Percentiles rank a stretch among this genome's conserved stretches.
Conservation (phyloP, 30 jellyfish, hydroid and myxozoan species). For the Pseudorhiza aurosa region DNA sequence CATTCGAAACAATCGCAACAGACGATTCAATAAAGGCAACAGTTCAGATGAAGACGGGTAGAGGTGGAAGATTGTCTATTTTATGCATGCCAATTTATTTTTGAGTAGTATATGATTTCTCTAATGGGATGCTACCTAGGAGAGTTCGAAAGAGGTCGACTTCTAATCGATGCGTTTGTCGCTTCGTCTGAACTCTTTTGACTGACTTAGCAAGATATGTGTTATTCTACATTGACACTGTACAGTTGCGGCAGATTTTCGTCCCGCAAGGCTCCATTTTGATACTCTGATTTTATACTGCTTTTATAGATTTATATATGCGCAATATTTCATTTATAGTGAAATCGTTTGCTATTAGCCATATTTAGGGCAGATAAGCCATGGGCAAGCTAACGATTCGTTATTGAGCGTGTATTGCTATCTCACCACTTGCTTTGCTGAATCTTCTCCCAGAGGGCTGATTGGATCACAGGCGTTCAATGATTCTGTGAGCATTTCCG, state of each 20-base stretch:
- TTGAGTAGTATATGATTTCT: slow-evolving; percentile 25
- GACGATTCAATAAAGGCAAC: slow-evolving; percentile 15
- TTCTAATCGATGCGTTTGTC: not conserved
- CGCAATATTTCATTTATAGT: slow-evolving; percentile 42
- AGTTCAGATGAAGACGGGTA: slow-evolving; percentile 47
- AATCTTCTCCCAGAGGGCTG: too few relatives aligned
- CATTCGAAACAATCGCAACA: slow-evolving; percentile 81
- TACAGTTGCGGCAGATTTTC: slow-evolving; percentile 6
- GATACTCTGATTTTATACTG: slow-evolving; percentile 21
- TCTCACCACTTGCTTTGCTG: too few relatives aligned
- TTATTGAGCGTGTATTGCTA: too few relatives aligned
- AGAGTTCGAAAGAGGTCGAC: slow-evolving; percentile 13
- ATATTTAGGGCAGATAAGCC: not conserved
- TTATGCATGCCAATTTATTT: slow-evolving; percentile 5
- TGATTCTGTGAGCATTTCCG: too few relatives aligned
- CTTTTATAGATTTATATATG: slow-evolving; percentile 53
- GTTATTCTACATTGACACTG: slow-evolving; percentile 17
- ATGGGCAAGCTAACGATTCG: not conserved
- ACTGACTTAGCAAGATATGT: not conserved
- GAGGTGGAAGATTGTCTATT: slow-evolving; percentile 8
- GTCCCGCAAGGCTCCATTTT: slow-evolving; percentile 21
- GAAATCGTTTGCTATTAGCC: slow-evolving; percentile 4
- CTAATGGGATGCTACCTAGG: not conserved
- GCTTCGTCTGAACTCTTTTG: not conserved
- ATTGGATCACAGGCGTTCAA: too few relatives aligned